Evolutionary conservation across 2,113 vertebrate genomes (phyloP).

Genomic region (Equus quagga): DNA sequence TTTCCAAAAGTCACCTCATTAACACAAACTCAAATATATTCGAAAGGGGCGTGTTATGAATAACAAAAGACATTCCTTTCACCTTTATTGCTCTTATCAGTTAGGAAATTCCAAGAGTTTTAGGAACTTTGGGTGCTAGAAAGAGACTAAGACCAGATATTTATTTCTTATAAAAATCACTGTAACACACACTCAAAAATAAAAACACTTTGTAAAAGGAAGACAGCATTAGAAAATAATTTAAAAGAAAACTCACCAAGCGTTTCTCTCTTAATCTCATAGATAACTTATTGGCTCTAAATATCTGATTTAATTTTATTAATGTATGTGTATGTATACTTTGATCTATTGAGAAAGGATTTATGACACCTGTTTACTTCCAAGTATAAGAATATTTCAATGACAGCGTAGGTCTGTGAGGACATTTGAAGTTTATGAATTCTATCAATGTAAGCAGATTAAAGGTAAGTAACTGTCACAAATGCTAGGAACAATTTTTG

Average conservation of each 20-base stretch:
- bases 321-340: neutral
- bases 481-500: neutral
- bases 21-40: neutral
- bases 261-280: neutral
- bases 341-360: neutral
- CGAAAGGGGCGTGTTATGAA: neutral
- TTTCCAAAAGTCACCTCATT: neutral
- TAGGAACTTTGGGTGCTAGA: neutral
- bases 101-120: neutral
- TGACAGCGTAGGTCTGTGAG: neutral
- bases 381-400: neutral
- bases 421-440: slow-evolving; percentile 9
- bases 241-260: neutral
- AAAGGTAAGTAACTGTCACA: neutral
- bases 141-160: neutral
- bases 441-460: neutral
- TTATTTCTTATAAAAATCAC: neutral
- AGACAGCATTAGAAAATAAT: neutral
- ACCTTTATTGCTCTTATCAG: neutral
- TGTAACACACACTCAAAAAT: neutral
- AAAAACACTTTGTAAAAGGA: neutral
- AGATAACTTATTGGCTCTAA: neutral
- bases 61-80: neutral
- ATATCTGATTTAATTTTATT: neutral
- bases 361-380: neutral